Evolutionary conservation across 2,888 invertebrate species (phyloP).

Genomic region (Phorcus lineatus): DNA sequence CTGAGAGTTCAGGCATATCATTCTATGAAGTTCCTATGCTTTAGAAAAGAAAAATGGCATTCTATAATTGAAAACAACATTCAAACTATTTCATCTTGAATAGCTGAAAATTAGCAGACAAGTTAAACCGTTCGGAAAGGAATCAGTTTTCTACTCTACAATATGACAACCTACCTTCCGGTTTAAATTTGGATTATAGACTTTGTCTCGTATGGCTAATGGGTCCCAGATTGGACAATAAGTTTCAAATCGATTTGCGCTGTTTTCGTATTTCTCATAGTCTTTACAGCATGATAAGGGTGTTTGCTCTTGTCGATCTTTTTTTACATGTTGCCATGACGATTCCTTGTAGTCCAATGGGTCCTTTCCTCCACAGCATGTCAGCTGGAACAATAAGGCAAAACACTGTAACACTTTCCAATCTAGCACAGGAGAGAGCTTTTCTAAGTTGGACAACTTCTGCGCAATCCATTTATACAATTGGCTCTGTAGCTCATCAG

Average conservation of each 20-base stretch:
- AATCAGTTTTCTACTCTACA: background rate
- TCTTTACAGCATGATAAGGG: constrained; percentile 65
- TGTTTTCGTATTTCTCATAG: constrained; percentile 52
- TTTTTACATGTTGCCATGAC: constrained; percentile 45
- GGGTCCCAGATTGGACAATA: constrained; percentile 48
- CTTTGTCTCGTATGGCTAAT: constrained; percentile 1
- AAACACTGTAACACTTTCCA: constrained; percentile 29
- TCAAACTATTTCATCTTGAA: too few relatives aligned
- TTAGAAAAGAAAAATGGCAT: too few relatives aligned
- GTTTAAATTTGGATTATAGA: constrained; percentile 36
- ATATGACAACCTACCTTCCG: constrained; percentile 35
- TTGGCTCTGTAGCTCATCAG: too few relatives aligned
- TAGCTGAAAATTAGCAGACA: too few relatives aligned
- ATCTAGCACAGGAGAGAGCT: too few relatives aligned
- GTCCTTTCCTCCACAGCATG: constrained; percentile 62
- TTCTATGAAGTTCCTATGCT: too few relatives aligned
- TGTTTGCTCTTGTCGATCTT: constrained; percentile 35
- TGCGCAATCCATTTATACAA: too few relatives aligned
- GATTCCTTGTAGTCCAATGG: constrained; percentile 59
- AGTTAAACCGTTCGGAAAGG: too few relatives aligned
- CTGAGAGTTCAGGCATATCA: too few relatives aligned
- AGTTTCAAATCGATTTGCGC: constrained; percentile 27
- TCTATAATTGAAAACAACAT: too few relatives aligned
- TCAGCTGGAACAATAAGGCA: constrained; percentile 45
- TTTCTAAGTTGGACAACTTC: too few relatives aligned